Conservation (phyloP, 1,140 invertebrate genomes). For the Whitmania pigra region DNA sequence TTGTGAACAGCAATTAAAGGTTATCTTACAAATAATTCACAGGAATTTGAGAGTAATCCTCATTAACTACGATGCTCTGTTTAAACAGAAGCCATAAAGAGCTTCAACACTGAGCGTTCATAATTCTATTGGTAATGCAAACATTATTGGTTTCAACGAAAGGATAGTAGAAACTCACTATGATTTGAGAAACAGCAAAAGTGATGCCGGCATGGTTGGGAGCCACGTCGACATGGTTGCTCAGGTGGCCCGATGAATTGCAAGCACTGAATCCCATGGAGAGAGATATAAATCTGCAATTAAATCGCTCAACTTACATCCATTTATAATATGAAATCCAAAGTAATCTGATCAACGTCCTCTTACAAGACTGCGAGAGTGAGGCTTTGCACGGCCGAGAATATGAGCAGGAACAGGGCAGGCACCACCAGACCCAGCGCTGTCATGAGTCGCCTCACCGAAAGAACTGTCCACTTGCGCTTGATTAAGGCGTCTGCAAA, state of each 20-base stretch:
- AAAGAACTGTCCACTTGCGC: slow-evolving; percentile 57
- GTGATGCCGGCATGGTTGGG: slow-evolving; percentile 66
- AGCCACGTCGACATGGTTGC: slow-evolving; percentile 66
- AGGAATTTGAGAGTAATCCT: background rate
- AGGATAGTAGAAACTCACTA: slow-evolving; percentile 45
- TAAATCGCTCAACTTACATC: background rate
- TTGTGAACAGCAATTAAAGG: no score
- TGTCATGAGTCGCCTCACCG: slow-evolving; percentile 62
- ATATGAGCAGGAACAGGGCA: slow-evolving; percentile 58
- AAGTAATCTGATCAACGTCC: no score
- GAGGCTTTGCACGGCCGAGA: slow-evolving; percentile 60
- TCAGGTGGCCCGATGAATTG: slow-evolving; percentile 64
- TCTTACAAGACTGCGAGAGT: slow-evolving; percentile 56
- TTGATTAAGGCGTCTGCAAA: slow-evolving; percentile 57
- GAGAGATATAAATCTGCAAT: slow-evolving; percentile 56
- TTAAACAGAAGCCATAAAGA: no score
- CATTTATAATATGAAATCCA: no score
- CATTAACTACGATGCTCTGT: background rate
- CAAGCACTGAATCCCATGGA: slow-evolving; percentile 65
- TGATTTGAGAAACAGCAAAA: slow-evolving; percentile 66
- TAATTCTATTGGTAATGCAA: no score
- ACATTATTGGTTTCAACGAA: background rate
- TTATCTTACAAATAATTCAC: no score
- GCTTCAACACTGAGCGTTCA: no score
- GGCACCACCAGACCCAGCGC: slow-evolving; percentile 62